A percentile compares a stretch with the other conserved stretches of the same genome.
Evolutionary conservation across 30 jellyfish, hydroid and myxozoan genomes (phyloP).

Genomic region (Turritopsis rubra): DNA sequence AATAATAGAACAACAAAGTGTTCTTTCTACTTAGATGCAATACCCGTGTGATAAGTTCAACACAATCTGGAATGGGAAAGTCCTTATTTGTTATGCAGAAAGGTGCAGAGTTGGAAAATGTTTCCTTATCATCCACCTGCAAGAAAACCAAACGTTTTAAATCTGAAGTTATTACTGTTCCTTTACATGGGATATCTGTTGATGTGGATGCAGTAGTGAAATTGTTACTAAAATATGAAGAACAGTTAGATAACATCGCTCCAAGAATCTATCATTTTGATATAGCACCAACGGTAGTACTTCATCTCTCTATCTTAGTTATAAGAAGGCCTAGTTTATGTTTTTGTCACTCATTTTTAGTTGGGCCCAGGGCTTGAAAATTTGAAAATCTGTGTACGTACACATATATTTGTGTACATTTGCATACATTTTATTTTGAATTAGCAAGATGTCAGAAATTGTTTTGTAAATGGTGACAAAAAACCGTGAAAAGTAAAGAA

Average conservation of each 20-base stretch:
- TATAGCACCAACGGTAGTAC: slow-evolving; percentile 55
- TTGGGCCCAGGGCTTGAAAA: too few species aligned
- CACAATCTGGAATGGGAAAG: slow-evolving; percentile 57
- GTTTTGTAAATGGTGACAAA: too few species aligned
- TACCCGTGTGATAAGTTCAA: slow-evolving; percentile 50
- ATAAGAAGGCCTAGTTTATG: too few species aligned
- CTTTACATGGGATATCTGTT: slow-evolving; percentile 55
- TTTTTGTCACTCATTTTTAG: too few species aligned
- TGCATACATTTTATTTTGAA: too few species aligned
- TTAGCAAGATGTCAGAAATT: too few species aligned
- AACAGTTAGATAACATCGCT: slow-evolving; percentile 29
- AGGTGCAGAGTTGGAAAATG: slow-evolving; percentile 26
- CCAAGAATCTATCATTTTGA: slow-evolving; percentile 81
- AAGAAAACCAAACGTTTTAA: slow-evolving; percentile 3
- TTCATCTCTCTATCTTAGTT: too few species aligned
- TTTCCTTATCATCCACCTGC: neutral
- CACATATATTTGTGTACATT: too few species aligned
- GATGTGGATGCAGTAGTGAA: slow-evolving; percentile 37
- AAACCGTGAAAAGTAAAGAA: too few species aligned
- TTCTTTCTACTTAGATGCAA: slow-evolving; percentile 39
- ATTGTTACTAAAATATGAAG: slow-evolving; percentile 35
- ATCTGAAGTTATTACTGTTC: slow-evolving; percentile 31
- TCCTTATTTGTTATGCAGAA: slow-evolving; percentile 29
- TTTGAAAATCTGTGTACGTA: too few species aligned
- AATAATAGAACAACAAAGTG: neutral